These are phyloP conservation scores for Spheniscus humboldti DNA, from an alignment of 2,797 vertebrate genomes.

Conservation along the genomic window DNA sequence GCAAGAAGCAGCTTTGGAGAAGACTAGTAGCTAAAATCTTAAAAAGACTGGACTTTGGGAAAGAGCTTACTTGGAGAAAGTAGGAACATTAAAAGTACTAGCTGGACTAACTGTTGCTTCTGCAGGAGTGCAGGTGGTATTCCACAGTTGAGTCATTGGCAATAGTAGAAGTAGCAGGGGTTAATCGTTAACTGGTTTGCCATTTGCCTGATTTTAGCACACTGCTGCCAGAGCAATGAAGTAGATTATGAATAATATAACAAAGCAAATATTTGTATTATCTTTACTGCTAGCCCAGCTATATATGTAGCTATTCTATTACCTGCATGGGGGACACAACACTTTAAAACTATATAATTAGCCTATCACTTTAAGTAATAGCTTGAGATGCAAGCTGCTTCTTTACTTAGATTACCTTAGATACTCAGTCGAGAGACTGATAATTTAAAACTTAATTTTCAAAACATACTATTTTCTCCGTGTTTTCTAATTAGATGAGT, in stretches of 20 bases:
- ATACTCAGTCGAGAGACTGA: not conserved
- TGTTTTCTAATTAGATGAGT: not conserved
- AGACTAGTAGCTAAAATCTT: not conserved
- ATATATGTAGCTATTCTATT: not conserved
- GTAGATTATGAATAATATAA: not conserved
- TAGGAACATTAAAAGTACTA: not conserved
- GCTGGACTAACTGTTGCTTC: not conserved
- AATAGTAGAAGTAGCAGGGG: not conserved
- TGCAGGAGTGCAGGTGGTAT: not conserved
- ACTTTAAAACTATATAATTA: not conserved
- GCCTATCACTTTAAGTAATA: not conserved
- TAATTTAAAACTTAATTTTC: not conserved
- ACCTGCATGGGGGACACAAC: not conserved
- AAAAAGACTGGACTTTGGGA: not conserved
- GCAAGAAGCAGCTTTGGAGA: not conserved
- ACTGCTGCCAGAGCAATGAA: not conserved
- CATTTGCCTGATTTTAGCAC: conserved; percentile 24
- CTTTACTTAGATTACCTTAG: not conserved
- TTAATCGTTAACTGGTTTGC: conserved; percentile 32
- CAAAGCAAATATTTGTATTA: conserved; percentile 13
- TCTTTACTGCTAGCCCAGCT: not conserved
- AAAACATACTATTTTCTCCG: not conserved
- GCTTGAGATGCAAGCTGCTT: not conserved
- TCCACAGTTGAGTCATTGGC: not conserved
- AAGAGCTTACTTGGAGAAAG: not conserved